A percentile compares a stretch with the other conserved stretches of the same genome.
phyloP scores from a whole-genome alignment of 2,888 invertebrate species.

The Erannis defoliaria region DNA sequence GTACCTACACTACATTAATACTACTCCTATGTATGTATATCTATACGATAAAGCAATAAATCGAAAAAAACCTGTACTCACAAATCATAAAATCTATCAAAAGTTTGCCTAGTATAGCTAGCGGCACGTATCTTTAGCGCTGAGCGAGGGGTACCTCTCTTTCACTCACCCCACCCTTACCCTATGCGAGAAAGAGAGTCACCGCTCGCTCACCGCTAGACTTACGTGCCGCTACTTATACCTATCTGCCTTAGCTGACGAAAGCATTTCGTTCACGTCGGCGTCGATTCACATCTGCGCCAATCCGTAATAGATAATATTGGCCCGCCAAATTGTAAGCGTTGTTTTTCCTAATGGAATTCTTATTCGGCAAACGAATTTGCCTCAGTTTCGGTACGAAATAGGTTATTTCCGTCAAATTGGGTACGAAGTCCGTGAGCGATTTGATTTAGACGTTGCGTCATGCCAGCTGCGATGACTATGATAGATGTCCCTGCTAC shows the following conservation, averaged over 20 bases:
- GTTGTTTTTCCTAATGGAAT: constrained; percentile 70
- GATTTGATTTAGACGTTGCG: constrained; percentile 44
- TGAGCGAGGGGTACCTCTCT: too few species aligned
- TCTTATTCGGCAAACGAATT: constrained; percentile 50
- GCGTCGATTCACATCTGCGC: constrained; percentile 37
- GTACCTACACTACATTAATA: too few species aligned
- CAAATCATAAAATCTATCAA: neutral
- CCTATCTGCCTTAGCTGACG: constrained; percentile 2
- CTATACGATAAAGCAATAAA: neutral
- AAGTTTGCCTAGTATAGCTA: too few species aligned
- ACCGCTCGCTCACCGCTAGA: too few species aligned
- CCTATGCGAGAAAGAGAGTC: too few species aligned
- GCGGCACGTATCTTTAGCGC: too few species aligned
- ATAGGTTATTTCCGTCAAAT: constrained; percentile 46
- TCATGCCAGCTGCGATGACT: constrained; percentile 38
- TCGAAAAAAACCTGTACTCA: neutral
- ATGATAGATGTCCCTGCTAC: constrained; percentile 28
- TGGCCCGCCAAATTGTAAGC: constrained; percentile 55
- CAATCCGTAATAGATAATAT: constrained; percentile 29
- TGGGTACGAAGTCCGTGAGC: constrained; percentile 42
- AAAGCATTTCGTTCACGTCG: neutral
- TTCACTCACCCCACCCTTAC: too few species aligned
- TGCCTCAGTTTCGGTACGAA: constrained; percentile 37
- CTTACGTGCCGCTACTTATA: too few species aligned
- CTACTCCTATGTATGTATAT: neutral